Evolutionary conservation across 2,797 vertebrate genomes (phyloP).

Genomic region (Pogonophryne albipinna): DNA sequence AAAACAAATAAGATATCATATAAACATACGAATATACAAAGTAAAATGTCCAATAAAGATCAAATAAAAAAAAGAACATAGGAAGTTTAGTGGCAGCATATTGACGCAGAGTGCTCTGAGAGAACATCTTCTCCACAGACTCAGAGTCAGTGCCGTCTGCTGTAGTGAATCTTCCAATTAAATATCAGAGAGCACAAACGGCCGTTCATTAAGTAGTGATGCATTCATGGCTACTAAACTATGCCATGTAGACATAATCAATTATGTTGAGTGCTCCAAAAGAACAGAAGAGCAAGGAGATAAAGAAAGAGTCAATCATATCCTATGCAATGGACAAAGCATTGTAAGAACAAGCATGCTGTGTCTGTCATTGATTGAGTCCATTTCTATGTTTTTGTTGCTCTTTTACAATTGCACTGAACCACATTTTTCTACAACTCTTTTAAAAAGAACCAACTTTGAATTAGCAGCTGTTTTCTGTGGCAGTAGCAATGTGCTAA

Average conservation of each 20-base stretch:
- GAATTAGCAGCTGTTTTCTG: conserved; percentile 36
- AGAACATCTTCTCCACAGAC: too few species aligned
- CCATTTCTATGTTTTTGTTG: neutral
- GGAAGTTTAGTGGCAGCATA: too few species aligned
- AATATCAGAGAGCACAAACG: neutral
- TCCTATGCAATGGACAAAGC: neutral
- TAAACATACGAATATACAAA: too few species aligned
- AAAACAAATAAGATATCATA: too few species aligned
- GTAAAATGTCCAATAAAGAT: too few species aligned
- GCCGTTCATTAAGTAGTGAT: neutral
- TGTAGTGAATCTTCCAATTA: neutral
- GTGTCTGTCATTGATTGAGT: conserved; percentile 6
- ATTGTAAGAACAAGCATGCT: neutral
- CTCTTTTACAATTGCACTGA: conserved; percentile 10
- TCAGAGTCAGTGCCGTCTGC: neutral
- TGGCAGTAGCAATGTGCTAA: conserved; percentile 31
- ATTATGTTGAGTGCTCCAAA: conserved; percentile 54
- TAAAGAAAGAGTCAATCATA: conserved; percentile 14
- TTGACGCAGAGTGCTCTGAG: too few species aligned
- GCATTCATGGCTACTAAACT: conserved; percentile 8
- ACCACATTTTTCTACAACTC: conserved; percentile 26
- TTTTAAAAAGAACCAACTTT: neutral
- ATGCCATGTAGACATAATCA: conserved; percentile 48
- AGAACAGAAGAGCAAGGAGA: conserved; percentile 25
- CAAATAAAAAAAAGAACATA: too few species aligned